Conservation (phyloP, 2,113 vertebrate species). For the Callospermophilus lateralis region DNA sequence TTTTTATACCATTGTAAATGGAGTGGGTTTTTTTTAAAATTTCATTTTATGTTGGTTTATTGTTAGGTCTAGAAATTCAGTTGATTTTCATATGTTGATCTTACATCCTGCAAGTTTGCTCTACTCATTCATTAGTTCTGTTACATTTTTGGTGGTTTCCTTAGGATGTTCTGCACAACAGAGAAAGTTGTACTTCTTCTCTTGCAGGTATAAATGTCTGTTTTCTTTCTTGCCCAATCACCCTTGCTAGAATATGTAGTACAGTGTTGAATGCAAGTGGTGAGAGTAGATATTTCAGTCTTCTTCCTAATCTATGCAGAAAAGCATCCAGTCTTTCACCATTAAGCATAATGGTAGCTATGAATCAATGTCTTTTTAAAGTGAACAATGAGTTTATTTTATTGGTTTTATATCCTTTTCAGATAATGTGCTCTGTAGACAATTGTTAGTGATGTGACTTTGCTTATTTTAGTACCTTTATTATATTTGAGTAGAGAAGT, state of each 20-base stretch:
- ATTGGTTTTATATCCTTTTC: conserved; percentile 7
- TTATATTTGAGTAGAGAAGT: neutral
- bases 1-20: neutral
- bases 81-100: neutral
- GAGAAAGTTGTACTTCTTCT: neutral
- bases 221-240: neutral
- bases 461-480: neutral
- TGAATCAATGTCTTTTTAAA: neutral
- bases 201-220: neutral
- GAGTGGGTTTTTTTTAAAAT: neutral
- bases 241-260: neutral
- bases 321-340: conserved; percentile 1
- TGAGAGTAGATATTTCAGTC: neutral
- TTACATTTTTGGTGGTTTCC: neutral
- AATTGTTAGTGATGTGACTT: neutral
- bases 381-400: neutral
- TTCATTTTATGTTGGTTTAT: neutral
- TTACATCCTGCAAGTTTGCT: neutral
- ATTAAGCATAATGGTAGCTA: neutral
- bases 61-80: neutral
- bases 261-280: neutral
- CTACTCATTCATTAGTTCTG: neutral
- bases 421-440: neutral
- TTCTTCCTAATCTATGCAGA: neutral
- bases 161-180: neutral